phyloP scores from a whole-genome alignment of 2,797 vertebrate genomes.

The Pempheris klunzingeri region DNA sequence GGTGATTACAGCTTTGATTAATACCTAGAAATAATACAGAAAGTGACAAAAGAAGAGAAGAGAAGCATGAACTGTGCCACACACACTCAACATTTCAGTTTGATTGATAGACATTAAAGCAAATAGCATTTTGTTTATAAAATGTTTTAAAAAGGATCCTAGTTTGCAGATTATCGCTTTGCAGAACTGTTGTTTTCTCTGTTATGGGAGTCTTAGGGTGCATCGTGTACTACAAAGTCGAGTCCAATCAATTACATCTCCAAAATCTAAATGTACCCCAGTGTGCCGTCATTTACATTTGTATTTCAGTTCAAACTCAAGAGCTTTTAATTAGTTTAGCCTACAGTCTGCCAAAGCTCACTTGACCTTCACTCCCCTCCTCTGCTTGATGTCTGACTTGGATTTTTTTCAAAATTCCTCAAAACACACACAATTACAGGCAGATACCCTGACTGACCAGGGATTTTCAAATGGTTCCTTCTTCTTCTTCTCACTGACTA shows the following conservation, averaged over 20 bases:
- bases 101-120: slow-evolving; percentile 7
- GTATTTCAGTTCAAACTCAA: slow-evolving; percentile 65
- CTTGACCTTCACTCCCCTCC: slow-evolving; percentile 65
- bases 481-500: slow-evolving; percentile 5
- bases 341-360: slow-evolving; percentile 61
- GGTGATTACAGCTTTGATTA: not conserved
- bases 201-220: slow-evolving; percentile 39
- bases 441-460: slow-evolving; percentile 14
- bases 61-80: not conserved
- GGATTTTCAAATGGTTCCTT: slow-evolving; percentile 14
- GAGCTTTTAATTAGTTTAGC: slow-evolving; percentile 75
- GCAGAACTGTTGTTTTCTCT: slow-evolving; percentile 26
- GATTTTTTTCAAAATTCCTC: slow-evolving; percentile 47
- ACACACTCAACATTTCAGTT: not conserved
- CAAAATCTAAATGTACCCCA: slow-evolving; percentile 58
- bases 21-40: not conserved
- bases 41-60: not conserved
- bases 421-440: slow-evolving; percentile 23
- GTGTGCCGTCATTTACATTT: slow-evolving; percentile 65
- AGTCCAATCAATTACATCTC: slow-evolving; percentile 59
- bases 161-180: slow-evolving; percentile 23
- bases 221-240: slow-evolving; percentile 42
- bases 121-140: not conserved
- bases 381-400: slow-evolving; percentile 65
- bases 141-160: slow-evolving; percentile 1